Percentiles rank a stretch among this genome's conserved stretches.
Conservation (phyloP, 2,113 vertebrate species). For the Bagarius yarrelli region DNA sequence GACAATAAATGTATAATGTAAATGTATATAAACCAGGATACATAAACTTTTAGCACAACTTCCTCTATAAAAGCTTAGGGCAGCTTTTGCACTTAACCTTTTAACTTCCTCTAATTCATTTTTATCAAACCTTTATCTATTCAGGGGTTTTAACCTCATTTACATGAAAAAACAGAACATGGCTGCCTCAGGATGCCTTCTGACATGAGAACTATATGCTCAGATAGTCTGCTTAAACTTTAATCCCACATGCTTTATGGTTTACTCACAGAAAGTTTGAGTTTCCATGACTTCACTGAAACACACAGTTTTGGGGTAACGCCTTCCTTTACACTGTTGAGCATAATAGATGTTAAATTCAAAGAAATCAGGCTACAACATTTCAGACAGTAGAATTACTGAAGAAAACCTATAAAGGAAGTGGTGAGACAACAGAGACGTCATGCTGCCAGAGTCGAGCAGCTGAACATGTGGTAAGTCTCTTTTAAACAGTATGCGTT, state of each 20-base stretch:
- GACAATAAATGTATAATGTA: too few species aligned
- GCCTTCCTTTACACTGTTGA: neutral
- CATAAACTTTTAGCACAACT: too few species aligned
- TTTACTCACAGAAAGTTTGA: constrained; percentile 43
- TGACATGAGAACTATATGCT: neutral
- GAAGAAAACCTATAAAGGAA: neutral
- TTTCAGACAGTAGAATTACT: neutral
- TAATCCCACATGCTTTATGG: constrained; percentile 25
- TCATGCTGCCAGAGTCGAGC: neutral
- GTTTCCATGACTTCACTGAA: constrained; percentile 47
- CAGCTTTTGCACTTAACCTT: neutral
- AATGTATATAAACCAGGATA: too few species aligned
- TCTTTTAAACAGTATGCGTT: neutral
- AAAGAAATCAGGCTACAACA: neutral
- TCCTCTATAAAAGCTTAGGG: too few species aligned
- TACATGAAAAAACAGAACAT: neutral
- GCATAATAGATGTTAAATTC: neutral
- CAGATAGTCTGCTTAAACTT: neutral
- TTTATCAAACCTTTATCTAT: neutral
- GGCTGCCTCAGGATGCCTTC: neutral
- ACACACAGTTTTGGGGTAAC: neutral
- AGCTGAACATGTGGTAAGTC: constrained; percentile 34
- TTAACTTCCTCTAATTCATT: constrained; percentile 30
- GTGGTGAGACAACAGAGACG: neutral
- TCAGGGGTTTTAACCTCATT: neutral